Conservation (phyloP, 2,113 vertebrate genomes). For the Sterna hirundo region DNA sequence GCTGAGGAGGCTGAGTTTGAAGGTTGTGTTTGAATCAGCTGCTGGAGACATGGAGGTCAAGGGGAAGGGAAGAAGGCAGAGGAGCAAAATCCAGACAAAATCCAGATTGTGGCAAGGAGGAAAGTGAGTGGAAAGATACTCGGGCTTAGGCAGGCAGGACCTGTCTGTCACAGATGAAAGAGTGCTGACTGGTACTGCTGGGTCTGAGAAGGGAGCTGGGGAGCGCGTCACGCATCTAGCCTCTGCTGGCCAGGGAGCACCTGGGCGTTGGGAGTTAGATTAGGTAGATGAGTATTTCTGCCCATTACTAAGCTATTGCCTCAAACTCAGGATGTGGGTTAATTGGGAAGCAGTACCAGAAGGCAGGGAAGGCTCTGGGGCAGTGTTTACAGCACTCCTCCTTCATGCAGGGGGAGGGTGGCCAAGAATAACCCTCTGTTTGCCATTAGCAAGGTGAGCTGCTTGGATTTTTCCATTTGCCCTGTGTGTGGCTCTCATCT, state of each 20-base stretch:
- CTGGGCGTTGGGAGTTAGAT: background rate
- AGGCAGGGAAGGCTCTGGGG: background rate
- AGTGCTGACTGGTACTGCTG: background rate
- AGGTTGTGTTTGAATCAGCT: background rate
- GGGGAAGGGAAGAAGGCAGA: background rate
- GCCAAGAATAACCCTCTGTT: constrained; percentile 27
- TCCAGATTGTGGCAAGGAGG: background rate
- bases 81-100: background rate
- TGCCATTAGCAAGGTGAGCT: background rate
- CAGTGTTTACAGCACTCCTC: constrained; percentile 15
- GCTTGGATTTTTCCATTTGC: constrained; percentile 55
- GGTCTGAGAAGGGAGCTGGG: background rate
- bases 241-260: background rate
- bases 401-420: background rate
- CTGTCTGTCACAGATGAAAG: background rate
- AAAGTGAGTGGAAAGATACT: background rate
- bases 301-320: background rate
- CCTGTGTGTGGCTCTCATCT: constrained; percentile 1
- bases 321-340: background rate
- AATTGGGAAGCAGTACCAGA: background rate
- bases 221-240: fast-evolving
- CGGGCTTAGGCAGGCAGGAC: background rate
- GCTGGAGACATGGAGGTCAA: background rate
- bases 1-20: background rate
- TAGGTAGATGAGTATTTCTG: background rate